phyloP scores from a whole-genome alignment of 2,888 invertebrate genomes.

The Clivina fossor region DNA sequence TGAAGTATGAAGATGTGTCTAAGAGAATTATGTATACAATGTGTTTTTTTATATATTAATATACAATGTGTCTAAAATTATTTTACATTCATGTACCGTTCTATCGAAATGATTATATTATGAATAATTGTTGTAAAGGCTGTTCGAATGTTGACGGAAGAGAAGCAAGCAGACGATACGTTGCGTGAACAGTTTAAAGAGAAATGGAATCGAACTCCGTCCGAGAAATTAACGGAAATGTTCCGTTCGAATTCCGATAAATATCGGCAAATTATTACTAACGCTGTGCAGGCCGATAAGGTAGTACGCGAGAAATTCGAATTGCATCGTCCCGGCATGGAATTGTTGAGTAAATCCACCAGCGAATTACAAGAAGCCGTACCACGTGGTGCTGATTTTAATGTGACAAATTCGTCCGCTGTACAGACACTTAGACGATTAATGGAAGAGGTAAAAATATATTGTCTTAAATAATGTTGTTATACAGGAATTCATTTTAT shows the following conservation, averaged over 20 bases:
- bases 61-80: conserved; percentile 2
- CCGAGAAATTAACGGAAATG: conserved; percentile 84
- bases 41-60: not conserved
- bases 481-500: too few species aligned
- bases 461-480: too few species aligned
- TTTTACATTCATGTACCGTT: too few species aligned
- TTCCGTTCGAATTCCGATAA: conserved; percentile 87
- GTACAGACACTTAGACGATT: conserved; percentile 70
- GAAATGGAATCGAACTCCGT: conserved; percentile 88
- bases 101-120: too few species aligned
- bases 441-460: conserved; percentile 68
- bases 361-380: conserved; percentile 69
- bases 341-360: conserved; percentile 75
- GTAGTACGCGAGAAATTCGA: conserved; percentile 86
- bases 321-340: conserved; percentile 74
- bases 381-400: conserved; percentile 64
- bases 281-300: conserved; percentile 80
- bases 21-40: too few species aligned
- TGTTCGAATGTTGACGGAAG: conserved; percentile 84
- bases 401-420: conserved; percentile 59
- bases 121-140: conserved; percentile 54
- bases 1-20: too few species aligned
- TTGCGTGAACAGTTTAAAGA: conserved; percentile 88
- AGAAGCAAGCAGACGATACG: conserved; percentile 85
- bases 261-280: conserved; percentile 90